Evolutionary conservation across 2,113 vertebrate species (phyloP).

Genomic region (Lanius collurio): DNA sequence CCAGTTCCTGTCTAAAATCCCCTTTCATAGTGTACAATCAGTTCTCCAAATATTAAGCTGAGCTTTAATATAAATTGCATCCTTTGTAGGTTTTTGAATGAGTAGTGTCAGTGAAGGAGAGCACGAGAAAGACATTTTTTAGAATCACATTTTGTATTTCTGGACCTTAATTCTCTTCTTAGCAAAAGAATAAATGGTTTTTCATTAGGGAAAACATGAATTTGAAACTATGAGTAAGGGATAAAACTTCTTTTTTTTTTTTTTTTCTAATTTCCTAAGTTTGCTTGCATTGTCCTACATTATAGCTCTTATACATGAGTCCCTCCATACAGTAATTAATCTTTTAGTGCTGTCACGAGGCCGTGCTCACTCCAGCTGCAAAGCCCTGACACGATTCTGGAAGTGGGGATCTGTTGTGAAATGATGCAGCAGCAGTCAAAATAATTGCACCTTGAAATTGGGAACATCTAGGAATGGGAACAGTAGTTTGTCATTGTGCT

Average conservation of each 20-base stretch:
- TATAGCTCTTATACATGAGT: not conserved
- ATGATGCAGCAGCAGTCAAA: conserved; percentile 17
- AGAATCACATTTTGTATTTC: not conserved
- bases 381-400: not conserved
- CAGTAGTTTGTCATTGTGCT: not conserved
- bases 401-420: conserved; percentile 15
- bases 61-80: not conserved
- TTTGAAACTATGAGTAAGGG: not conserved
- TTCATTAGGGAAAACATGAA: not conserved
- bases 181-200: not conserved
- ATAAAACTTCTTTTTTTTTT: not conserved
- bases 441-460: conserved; percentile 14
- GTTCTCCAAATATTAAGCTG: not conserved
- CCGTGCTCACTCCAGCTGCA: not conserved
- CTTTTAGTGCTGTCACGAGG: not conserved
- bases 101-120: not conserved
- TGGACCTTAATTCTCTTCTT: not conserved
- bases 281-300: not conserved
- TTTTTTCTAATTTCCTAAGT: not conserved
- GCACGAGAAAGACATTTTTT: not conserved
- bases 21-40: not conserved
- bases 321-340: not conserved
- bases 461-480: not conserved
- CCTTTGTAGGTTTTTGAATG: not conserved
- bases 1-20: not conserved